Percentiles rank a stretch among this genome's conserved stretches.
phyloP scores from a whole-genome alignment of 2,113 vertebrate species.

The Butorides virescens region DNA sequence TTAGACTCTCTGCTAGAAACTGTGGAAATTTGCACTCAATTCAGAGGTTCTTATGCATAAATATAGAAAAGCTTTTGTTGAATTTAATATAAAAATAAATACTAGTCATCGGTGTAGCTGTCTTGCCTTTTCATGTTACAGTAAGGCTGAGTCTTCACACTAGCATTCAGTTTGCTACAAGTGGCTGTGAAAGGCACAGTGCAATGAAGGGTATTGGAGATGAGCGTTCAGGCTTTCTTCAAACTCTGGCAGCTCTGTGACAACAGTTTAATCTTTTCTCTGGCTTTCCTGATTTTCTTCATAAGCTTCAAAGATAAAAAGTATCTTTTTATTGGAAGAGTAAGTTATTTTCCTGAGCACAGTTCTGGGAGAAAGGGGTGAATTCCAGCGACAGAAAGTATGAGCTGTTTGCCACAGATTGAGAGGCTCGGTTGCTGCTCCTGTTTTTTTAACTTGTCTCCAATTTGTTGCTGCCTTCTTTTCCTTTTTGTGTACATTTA shows the following conservation, averaged over 20 bases:
- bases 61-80: not conserved
- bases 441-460: not conserved
- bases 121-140: not conserved
- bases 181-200: not conserved
- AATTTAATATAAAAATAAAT: slow-evolving; percentile 20
- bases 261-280: not conserved
- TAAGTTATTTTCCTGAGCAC: not conserved
- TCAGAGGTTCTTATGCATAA: not conserved
- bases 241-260: not conserved
- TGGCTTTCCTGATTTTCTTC: not conserved
- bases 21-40: not conserved
- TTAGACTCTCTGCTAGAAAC: not conserved
- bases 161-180: not conserved
- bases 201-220: not conserved
- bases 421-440: not conserved
- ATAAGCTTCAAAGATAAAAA: not conserved
- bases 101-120: not conserved
- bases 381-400: not conserved
- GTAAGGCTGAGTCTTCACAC: not conserved
- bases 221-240: not conserved
- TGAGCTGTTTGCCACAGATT: not conserved
- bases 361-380: not conserved
- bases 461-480: not conserved
- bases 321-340: not conserved
- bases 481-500: not conserved